Evolutionary conservation across 2,888 invertebrate genomes (phyloP), one percentile per base, ranked within the genome.

Genomic region (Pasiphila rectangulata): DNA sequence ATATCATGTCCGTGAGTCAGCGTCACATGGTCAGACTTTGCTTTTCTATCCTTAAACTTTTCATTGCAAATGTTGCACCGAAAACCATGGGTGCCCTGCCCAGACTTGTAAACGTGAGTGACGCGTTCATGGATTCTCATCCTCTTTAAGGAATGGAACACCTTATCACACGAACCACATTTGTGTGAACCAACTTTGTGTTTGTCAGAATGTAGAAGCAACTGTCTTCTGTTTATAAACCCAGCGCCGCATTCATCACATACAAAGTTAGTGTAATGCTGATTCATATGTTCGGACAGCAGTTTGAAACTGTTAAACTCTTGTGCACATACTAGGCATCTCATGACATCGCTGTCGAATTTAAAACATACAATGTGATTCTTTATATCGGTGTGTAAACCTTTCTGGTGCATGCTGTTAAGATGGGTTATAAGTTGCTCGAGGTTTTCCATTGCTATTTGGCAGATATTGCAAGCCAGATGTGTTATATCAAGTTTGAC

Each of bases 111-210:
- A 0, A 72, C 62, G 27, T 83, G 89, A 0, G 88, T 83, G 1
- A 76, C 74, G 23, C 78, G 80, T 39, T 83, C 83, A 46, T 90
- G 90, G 0, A 81, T 75, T 30, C 79, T 78, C 47, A 83, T 72
- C 47, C 87, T 86, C 16, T 79, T 69, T 6, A 76, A 67, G 0
- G 86, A 87, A n/a, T 83, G 80, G 41, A 90, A 90, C 0, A 83
- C 75, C 63, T 90, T 90, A 0, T 80, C 67, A 47, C 90, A 90
- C 4, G 66, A 56, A 16, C 69, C 66, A 37, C 83, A 84, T 36
- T 72, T 67, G 52, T 78, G 82, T 0, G 67, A 64, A 0, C 80
- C 81, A 0, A 64, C 59, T 40, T 79, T 72, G 42, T 83, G 80
- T 0, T 67, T 72, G 27, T 74, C 69, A 0, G 66, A 65, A 46